A percentile compares a stretch with the other conserved stretches of the same genome.
These are phyloP conservation scores for Todiramphus chloris DNA, from an alignment of 2,113 vertebrate genomes.

Conservation along the genomic window DNA sequence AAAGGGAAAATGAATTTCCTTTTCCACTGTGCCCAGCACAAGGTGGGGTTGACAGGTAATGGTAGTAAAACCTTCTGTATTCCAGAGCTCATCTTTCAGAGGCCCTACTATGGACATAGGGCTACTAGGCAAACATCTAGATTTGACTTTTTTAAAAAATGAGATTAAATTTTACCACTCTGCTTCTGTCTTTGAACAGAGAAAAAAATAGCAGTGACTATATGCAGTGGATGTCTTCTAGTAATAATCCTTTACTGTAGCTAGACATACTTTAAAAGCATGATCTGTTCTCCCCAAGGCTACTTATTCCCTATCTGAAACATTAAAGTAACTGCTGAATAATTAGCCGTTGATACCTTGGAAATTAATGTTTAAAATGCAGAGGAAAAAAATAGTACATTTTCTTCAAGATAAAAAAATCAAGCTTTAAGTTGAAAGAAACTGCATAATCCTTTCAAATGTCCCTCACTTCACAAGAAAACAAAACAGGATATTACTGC, in stretches of 20 bases:
- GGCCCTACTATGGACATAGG: fast-evolving
- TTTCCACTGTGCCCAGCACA: background rate
- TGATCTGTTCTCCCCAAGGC: constrained; percentile 67
- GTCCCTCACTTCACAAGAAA: background rate
- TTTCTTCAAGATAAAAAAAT: constrained; percentile 46
- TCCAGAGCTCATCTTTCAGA: background rate
- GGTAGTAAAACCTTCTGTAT: background rate
- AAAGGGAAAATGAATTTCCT: background rate
- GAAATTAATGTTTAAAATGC: constrained; percentile 74
- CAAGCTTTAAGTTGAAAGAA: constrained; percentile 45
- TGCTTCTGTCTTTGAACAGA: background rate
- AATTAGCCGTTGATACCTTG: constrained; percentile 73
- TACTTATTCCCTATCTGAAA: constrained; percentile 69
- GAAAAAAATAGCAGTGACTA: constrained; percentile 27
- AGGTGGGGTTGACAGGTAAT: fast-evolving
- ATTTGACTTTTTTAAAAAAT: background rate
- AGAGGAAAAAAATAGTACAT: constrained; percentile 24
- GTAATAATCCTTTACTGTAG: constrained; percentile 55
- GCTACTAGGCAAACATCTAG: background rate
- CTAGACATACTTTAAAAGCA: constrained; percentile 61
- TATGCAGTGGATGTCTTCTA: constrained; percentile 36
- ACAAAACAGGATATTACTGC: constrained; percentile 9
- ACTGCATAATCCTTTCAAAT: background rate
- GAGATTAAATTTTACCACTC: constrained; percentile 13
- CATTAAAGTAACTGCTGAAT: constrained; percentile 71